Base-by-base conservation (phyloP, 2,797 vertebrate genomes). In the Catamblyrhynchus diadema region DNA sequence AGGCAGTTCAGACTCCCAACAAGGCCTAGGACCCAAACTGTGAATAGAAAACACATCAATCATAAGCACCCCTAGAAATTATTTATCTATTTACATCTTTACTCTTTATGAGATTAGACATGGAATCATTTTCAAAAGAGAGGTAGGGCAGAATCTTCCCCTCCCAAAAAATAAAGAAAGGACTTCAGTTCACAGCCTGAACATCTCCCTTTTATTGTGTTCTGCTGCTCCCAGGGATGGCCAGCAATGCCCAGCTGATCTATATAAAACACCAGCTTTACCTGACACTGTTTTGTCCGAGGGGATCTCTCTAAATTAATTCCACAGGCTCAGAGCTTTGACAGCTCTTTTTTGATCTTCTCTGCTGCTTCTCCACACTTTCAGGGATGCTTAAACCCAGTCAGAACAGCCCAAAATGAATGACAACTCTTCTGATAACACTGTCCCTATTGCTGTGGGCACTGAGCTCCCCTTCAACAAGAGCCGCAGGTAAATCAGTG, bases 241-340 rank as follows among this genome's bases (percentile, higher is more conserved):
- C 61, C 92, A 86, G 80, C 44, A 53, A 30, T 60, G 70, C 85
- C 80, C 89, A 90, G 77, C 70, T 90, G 91, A 93, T 66, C 72
- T 86, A 62, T 91, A 79, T 73, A 70, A 91, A 86, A 65, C 37
- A 62, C 44, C 4, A 0, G 33, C 85, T 95, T 90, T 48, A 96
- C 82, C 91, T 90, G 70, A 70, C 56, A 20, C 33, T 66, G 37
- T 72, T 91, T 79, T 83, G 72, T 93, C 87, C 62, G 3, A 90
- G 85, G 51, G 67, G 75, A 95, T 77, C 75, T 72, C 89, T 96
- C 75, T 72, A 81, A 86, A 93, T 91, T 91, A 81, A 94, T 95
- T 92, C 82, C 82, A 73, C 54, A 62, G 51, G 66, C 79, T 96
- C 92, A 42, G 66, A 84, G 80, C 66, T 60, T 59, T 81, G 66